Base-by-base conservation (phyloP, 2,113 vertebrate species). In the Brachionichthys hirsutus region DNA sequence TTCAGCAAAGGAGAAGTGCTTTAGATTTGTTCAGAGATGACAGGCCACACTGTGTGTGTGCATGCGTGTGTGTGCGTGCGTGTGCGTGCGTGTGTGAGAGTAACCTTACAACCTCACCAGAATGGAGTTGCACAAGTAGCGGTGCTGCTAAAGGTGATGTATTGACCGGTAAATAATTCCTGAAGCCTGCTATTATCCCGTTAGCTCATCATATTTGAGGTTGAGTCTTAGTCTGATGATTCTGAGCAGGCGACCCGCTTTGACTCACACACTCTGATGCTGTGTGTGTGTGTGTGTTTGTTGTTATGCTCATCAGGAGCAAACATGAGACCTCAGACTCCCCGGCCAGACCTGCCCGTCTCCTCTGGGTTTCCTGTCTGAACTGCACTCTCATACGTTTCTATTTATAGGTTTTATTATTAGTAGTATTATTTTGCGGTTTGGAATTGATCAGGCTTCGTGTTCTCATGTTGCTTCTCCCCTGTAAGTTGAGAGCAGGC, bases 201-300 rank as follows among this genome's bases (percentile, higher is more conserved):
- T 46, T 45, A 55, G 2, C 49, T 78, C 57, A 70, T 78, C 57
- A 70, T 19, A 67, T 54, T 65, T 69, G 54, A 62, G 50, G 67
- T 50, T 12, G 24, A 20, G 48, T 22, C 7, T 38, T 7, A 38
- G 40, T 35, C 47, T 54, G 48, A 62, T 42, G 6, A 61, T 3
- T 17, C 69, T 69, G 76, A 82, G 57, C 75, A 70, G 70, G 38
- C 58, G 10, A 50, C 30, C 19, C 3, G 12, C 71, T 17, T 20
- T 72, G 20, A 48, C 40, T 52, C 51, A 71, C n/a, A n/a, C n/a
- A n/a, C n/a, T n/a, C n/a, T n/a, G n/a, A n/a, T n/a, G n/a, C n/a
- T n/a, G n/a, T n/a, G n/a, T n/a, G n/a, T n/a, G n/a, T n/a, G n/a
- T n/a, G n/a, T n/a, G n/a, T n/a, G n/a, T n/a, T n/a, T n/a, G n/a